Percentiles rank a stretch among this genome's conserved stretches.
phyloP scores from a whole-genome alignment of 2,113 vertebrate genomes.

The Crotalus horridus region DNA sequence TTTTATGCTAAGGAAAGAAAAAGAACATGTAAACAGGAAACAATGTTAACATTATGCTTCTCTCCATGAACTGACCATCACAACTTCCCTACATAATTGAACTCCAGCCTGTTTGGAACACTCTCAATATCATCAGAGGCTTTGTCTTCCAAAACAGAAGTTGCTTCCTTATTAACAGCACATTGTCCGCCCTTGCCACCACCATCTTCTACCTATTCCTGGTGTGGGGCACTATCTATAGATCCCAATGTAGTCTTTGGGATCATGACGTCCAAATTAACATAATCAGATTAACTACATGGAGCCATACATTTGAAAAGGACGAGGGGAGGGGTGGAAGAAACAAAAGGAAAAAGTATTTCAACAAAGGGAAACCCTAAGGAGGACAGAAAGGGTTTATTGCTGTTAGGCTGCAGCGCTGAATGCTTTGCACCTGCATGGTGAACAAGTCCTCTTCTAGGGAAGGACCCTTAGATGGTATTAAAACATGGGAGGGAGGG shows the following conservation, averaged over 20 bases:
- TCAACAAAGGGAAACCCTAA: slow-evolving; percentile 81
- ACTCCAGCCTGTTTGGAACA: slow-evolving; percentile 48
- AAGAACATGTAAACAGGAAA: slow-evolving; percentile 35
- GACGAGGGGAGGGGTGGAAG: slow-evolving; percentile 59
- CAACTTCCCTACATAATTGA: slow-evolving; percentile 43
- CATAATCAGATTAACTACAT: slow-evolving; percentile 96
- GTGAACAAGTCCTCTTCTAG: slow-evolving; percentile 74
- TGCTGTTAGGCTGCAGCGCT: slow-evolving; percentile 66
- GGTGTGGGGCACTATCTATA: slow-evolving; percentile 48
- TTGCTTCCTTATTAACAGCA: slow-evolving; percentile 66
- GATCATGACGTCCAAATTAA: slow-evolving; percentile 98
- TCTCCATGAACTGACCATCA: not conserved
- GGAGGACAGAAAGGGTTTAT: slow-evolving; percentile 56
- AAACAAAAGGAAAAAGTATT: slow-evolving; percentile 74
- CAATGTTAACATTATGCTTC: slow-evolving; percentile 42
- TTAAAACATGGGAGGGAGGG: slow-evolving; percentile 66
- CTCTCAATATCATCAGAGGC: slow-evolving; percentile 67
- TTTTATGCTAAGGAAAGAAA: slow-evolving; percentile 33
- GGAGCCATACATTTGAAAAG: slow-evolving; percentile 77
- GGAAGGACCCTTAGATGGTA: slow-evolving; percentile 76
- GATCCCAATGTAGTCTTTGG: slow-evolving; percentile 80
- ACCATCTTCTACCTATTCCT: slow-evolving; percentile 32
- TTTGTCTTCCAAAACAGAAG: slow-evolving; percentile 65
- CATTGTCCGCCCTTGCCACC: slow-evolving; percentile 47
- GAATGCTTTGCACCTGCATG: slow-evolving; percentile 86